phyloP scores from a whole-genome alignment of 2,797 vertebrate species.

The Uromys caudimaculatus region DNA sequence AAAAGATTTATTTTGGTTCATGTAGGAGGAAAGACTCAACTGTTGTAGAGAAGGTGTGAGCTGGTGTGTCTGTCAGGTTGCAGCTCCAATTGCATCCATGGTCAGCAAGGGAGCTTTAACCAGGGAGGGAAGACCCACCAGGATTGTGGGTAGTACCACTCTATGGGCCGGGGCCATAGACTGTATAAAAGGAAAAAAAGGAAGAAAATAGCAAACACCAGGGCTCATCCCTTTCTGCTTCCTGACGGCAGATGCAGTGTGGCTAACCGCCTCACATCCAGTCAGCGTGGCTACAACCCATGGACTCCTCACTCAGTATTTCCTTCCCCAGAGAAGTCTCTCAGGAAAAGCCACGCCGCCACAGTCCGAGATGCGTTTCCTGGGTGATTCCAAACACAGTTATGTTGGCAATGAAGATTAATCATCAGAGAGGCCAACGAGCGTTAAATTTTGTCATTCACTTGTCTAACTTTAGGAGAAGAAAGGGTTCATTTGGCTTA shows the following conservation, averaged over 20 bases:
- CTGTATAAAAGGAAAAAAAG: not conserved
- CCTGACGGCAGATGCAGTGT: not conserved
- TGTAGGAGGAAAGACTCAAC: not conserved
- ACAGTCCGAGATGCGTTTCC: not conserved
- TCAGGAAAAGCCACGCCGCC: not conserved
- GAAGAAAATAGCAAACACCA: not conserved
- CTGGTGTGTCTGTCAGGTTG: not conserved
- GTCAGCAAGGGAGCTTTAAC: not conserved
- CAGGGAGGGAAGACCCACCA: not conserved
- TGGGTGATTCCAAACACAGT: not conserved
- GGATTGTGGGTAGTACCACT: not conserved
- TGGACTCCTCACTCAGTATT: not conserved
- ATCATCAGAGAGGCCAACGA: not conserved
- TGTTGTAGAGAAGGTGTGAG: not conserved
- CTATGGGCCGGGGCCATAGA: not conserved
- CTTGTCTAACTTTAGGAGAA: not conserved
- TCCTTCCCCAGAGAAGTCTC: not conserved
- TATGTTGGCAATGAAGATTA: not conserved
- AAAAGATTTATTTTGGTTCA: not conserved
- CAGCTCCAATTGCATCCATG: rapidly evolving
- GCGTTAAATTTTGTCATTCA: too few species aligned
- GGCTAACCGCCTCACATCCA: not conserved
- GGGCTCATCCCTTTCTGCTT: not conserved
- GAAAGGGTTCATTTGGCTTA: too few species aligned
- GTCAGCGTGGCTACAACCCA: not conserved